Conservation (phyloP, 2,888 invertebrate genomes). For the Chymomyza caudatula region DNA sequence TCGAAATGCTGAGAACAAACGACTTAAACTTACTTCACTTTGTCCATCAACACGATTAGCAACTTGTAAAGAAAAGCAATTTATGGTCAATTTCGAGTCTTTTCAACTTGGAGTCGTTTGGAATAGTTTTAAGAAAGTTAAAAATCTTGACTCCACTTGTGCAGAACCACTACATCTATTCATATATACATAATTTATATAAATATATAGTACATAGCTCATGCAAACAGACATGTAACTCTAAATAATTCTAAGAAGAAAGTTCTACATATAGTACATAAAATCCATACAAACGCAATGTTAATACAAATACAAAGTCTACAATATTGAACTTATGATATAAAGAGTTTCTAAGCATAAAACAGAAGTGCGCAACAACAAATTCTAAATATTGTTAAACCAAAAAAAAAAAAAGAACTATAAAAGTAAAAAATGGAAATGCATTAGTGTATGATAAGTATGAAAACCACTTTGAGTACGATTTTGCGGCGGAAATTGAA, state of each 20-base stretch:
- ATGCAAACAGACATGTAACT: background rate
- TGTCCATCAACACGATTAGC: no score
- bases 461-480: background rate
- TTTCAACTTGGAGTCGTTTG: no score
- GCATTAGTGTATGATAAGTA: background rate
- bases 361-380: background rate
- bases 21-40: no score
- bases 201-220: no score
- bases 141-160: background rate
- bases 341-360: background rate
- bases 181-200: no score
- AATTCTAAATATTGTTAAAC: background rate
- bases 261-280: background rate
- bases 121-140: background rate
- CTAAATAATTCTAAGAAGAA: background rate
- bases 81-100: no score
- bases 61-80: no score
- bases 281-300: background rate
- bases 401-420: no score
- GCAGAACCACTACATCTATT: background rate
- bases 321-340: background rate
- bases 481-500: background rate
- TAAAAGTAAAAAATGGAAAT: background rate
- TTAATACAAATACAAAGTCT: background rate
- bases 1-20: no score